Base-by-base conservation (phyloP, 1,140 invertebrate genomes). In the Macrobrachium rosenbergii region DNA sequence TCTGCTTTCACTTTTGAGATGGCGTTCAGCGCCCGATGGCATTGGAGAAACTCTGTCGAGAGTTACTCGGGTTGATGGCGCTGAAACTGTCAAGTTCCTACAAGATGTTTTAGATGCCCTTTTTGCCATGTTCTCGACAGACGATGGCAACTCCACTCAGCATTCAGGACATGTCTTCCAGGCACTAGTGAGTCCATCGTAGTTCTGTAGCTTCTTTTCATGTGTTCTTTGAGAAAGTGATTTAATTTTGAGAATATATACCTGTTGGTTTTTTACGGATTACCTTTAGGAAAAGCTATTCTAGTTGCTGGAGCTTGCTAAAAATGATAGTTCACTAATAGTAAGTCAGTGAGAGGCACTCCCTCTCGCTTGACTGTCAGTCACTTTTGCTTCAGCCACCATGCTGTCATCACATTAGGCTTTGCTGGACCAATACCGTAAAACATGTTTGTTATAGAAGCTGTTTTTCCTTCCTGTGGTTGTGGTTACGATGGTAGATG, bases 21-120 rank as follows among this genome's bases (percentile, higher is more conserved):
- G 97, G 97, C 96, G 96, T 89, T 94, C 95, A 0, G 95, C 96
- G 90, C 96, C 96, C 14, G 96, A 98, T 89, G 94, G 94, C 89
- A 97, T 98, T 76, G 94, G 96, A 85, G 96, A 97, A 76, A 97
- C 97, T 0, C 92, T 99, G 11, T 94, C 95, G 1, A 93, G 96
- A 83, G 95, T 98, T 6, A 92, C 97, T 77, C 93, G 95, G 2
- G 91, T 99, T 0, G 95, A 97, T 90, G 95, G 95, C 21, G 97
- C 98, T 91, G 98, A 99, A 92, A 93, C 98, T n/a, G 97, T 99
- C 0, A 99, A 99, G 92, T 99, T 99, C 92, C 93, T 99, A 3
- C 97, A 99, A 91, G 98, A 99, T 91, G 96, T 99, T 23, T 92
- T 99, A 2, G 98, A 99, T 91, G 97, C 97, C 0, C 92, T 99